These are phyloP conservation scores for Jordanella pulchra DNA, from an alignment of 2,797 vertebrate species.

Conservation along the genomic window DNA sequence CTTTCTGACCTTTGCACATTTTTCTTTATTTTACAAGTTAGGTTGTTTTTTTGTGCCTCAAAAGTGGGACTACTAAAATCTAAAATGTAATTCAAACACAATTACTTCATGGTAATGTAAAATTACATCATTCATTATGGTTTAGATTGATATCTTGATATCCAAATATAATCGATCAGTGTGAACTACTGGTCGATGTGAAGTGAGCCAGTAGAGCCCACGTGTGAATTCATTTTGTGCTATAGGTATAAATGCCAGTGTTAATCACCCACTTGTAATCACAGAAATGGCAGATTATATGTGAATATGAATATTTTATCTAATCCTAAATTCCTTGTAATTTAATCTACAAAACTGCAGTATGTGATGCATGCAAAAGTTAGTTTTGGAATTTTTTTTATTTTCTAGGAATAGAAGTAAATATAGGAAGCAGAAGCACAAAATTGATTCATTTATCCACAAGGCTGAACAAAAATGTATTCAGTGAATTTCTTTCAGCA, in stretches of 20 bases:
- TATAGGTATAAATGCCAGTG: background rate
- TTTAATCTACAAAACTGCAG: background rate
- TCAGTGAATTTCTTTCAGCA: background rate
- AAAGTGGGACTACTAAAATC: too few relatives aligned
- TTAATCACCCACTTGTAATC: background rate
- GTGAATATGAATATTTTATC: slow-evolving; percentile 6
- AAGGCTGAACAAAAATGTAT: background rate
- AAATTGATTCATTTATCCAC: background rate
- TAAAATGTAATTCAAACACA: background rate
- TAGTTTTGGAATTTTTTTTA: background rate
- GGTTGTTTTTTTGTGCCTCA: background rate
- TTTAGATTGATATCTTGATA: background rate
- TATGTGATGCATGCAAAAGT: background rate
- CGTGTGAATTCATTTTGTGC: background rate
- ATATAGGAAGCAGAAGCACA: background rate
- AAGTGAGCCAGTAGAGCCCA: background rate
- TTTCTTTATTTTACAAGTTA: slow-evolving; percentile 23
- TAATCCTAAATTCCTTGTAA: background rate
- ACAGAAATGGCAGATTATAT: background rate
- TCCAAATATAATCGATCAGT: background rate
- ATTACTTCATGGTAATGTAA: background rate
- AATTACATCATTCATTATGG: background rate
- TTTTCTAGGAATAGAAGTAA: background rate
- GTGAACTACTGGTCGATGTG: background rate
- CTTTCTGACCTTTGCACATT: slow-evolving; percentile 26